Evolutionary conservation across 2,888 invertebrate species (phyloP).

Genomic region (Calameuta filiformis): DNA sequence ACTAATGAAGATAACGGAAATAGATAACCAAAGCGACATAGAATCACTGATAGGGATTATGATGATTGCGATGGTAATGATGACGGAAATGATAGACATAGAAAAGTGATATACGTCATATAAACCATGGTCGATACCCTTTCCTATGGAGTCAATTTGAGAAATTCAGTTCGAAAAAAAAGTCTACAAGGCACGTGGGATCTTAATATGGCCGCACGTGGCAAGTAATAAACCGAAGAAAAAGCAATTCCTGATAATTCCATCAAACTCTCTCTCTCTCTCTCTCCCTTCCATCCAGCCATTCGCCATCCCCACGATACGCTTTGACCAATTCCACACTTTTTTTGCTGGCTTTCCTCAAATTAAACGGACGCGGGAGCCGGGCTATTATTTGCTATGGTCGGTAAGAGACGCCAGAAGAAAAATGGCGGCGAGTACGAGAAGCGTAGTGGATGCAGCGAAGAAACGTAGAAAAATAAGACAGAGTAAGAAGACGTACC

Average conservation of each 20-base stretch:
- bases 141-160: not conserved
- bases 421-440: not conserved
- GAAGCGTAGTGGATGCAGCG: not conserved
- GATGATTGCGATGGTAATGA: not conserved
- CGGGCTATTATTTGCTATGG: not conserved
- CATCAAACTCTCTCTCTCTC: not conserved
- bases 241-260: not conserved
- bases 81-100: not conserved
- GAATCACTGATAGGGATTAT: not conserved
- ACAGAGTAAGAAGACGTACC: not conserved
- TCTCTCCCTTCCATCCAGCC: not conserved
- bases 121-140: not conserved
- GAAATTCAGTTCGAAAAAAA: not conserved
- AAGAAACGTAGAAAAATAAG: not conserved
- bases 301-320: not conserved
- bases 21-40: not conserved
- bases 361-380: not conserved
- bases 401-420: not conserved
- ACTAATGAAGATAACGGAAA: not conserved
- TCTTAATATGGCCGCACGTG: not conserved
- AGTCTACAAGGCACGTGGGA: not conserved
- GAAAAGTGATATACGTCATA: not conserved
- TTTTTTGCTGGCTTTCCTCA: not conserved
- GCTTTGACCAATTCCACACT: not conserved
- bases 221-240: not conserved